A percentile compares a stretch with the other conserved stretches of the same genome.
Conservation (phyloP, 1,140 invertebrate species). For the Drosophila ohnishii region DNA sequence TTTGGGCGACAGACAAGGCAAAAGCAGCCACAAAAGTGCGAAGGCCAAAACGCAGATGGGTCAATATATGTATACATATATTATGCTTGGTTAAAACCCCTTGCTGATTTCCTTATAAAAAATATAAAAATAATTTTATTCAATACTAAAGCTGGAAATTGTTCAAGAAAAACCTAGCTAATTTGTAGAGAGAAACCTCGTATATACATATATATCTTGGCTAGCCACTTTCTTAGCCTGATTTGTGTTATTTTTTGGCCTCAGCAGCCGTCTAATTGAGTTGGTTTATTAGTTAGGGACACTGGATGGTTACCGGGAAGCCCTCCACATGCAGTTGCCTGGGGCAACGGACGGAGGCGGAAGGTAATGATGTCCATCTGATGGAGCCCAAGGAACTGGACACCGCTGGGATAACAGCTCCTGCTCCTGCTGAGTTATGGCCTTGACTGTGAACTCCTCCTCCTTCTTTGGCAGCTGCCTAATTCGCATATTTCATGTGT, state of each 20-base stretch:
- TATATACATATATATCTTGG: too few relatives aligned
- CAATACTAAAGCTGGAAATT: not conserved
- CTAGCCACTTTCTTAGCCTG: not conserved
- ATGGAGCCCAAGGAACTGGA: slow-evolving; percentile 14
- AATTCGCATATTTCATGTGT: slow-evolving; percentile 49
- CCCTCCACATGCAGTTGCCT: slow-evolving; percentile 25
- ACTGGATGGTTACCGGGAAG: slow-evolving; percentile 14
- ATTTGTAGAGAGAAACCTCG: not conserved
- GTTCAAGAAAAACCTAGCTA: not conserved
- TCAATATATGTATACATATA: not conserved
- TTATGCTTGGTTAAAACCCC: not conserved
- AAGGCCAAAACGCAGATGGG: not conserved
- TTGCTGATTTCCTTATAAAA: not conserved
- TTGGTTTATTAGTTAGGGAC: slow-evolving; percentile 67
- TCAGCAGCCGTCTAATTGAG: slow-evolving; percentile 67
- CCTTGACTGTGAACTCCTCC: not conserved
- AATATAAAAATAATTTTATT: not conserved
- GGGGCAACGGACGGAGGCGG: slow-evolving; percentile 13
- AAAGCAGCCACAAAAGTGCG: slow-evolving; percentile 22
- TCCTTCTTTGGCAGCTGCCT: not conserved
- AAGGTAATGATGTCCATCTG: slow-evolving; percentile 32
- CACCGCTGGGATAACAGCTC: not conserved
- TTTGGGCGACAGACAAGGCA: slow-evolving; percentile 10
- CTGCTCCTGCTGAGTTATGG: slow-evolving; percentile 28
- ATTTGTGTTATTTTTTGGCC: slow-evolving; percentile 25